Base-by-base conservation (phyloP, 2,113 vertebrate genomes). In the Odobenus rosmarus region DNA sequence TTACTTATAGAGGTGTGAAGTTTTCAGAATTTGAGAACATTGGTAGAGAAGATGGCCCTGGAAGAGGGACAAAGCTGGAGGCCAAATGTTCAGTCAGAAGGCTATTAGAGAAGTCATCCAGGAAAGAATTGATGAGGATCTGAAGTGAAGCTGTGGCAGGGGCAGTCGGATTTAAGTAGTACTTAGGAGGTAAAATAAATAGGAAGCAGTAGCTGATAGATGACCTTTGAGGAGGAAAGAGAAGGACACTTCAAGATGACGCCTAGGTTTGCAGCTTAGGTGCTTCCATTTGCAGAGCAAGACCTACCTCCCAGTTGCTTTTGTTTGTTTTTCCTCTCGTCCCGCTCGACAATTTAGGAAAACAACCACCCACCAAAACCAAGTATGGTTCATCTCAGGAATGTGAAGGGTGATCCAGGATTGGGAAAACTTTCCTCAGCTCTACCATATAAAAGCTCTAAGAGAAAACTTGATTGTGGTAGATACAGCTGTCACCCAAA, bases 161-260 rank as follows among this genome's bases (percentile, higher is more conserved):
- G 69, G 31, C 4, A 81, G 71, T 81, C n/a, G 76, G 74, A 81
- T 55, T 67, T 87, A 83, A 95, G 62, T 61, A 28, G 26, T 64
- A 80, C 13, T 93, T 83, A 39, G 67, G 83, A 89, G 82, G 53
- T 42, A n/a, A 92, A 93, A 86, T 57, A 95, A 67, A 33, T 10
- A 72, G 15, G 24, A 57, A 59, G 49, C 4, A 12, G 39, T 21
- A 24, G 12, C 36, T 79, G 62, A 85, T 28, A 71, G 53, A 62
- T 89, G 24, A 83, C 33, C 31, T 64, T 24, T 15, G 59, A 33
- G 49, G 39, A 87, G 61, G 69, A 64, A 72, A 69, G 96, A 95
- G 72, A 72, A 81, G 57, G 23, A 28, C 5, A 11, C 55, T 19
- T 91, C 49, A 61, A 94, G 85, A 95, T 39, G 67, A n/a, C 3